These are phyloP conservation scores for Onychorhynchus coronatus DNA, from an alignment of 2,113 vertebrate species.

Conservation along the genomic window DNA sequence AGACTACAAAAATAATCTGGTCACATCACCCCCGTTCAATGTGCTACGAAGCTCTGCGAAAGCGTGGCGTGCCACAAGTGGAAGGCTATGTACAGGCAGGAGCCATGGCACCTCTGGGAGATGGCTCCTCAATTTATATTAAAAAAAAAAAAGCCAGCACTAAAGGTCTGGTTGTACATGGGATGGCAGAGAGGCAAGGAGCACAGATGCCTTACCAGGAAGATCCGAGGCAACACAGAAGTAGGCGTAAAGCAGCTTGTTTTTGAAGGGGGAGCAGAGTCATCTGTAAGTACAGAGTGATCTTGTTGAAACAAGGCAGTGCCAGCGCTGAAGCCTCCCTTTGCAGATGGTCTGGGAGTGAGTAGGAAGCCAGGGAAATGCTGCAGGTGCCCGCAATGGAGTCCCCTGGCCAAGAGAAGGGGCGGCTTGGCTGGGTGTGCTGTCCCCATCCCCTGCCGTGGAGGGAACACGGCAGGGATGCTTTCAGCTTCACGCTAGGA, in stretches of 20 bases:
- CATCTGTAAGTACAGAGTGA: slow-evolving; percentile 41
- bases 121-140: not conserved
- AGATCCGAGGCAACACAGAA: not conserved
- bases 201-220: slow-evolving; percentile 40
- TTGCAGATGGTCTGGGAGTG: slow-evolving; percentile 40
- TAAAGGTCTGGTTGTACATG: not conserved
- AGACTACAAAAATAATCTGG: slow-evolving; percentile 38
- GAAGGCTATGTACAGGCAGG: not conserved
- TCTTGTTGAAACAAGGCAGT: slow-evolving; percentile 9
- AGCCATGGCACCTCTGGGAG: not conserved
- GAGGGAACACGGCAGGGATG: not conserved
- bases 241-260: slow-evolving; percentile 49
- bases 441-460: not conserved
- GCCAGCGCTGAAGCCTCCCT: not conserved
- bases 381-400: slow-evolving; percentile 13
- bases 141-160: not conserved
- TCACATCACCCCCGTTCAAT: slow-evolving; percentile 20
- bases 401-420: not conserved
- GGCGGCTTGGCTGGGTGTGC: not conserved
- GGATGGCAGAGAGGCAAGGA: not conserved
- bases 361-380: not conserved
- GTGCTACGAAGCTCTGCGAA: not conserved
- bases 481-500: accelerated
- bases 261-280: not conserved
- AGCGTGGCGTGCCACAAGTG: accelerated